phyloP scores from a whole-genome alignment of 2,888 invertebrate genomes.

The Acanthoscelides obtectus region DNA sequence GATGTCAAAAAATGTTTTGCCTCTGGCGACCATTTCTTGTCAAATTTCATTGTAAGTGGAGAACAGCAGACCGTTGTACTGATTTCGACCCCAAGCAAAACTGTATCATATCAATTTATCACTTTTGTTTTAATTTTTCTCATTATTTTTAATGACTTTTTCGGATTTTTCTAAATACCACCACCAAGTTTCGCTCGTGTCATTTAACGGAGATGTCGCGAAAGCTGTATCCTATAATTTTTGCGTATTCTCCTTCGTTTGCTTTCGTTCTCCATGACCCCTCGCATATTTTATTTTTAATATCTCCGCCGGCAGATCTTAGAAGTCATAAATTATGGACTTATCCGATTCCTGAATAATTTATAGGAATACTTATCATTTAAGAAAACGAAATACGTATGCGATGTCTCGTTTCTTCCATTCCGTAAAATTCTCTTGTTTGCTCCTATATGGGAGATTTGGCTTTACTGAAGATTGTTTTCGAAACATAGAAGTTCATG shows the following conservation, averaged over 20 bases:
- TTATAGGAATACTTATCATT: neutral
- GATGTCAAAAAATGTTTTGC: too few relatives aligned
- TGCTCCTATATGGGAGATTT: too few relatives aligned
- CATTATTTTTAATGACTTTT: too few relatives aligned
- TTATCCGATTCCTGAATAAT: neutral
- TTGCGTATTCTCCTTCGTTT: neutral
- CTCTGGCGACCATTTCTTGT: too few relatives aligned
- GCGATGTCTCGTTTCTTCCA: neutral
- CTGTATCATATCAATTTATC: too few relatives aligned
- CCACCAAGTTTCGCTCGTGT: neutral
- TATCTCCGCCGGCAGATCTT: neutral
- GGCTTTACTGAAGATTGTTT: too few relatives aligned
- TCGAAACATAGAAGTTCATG: too few relatives aligned
- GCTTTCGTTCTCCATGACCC: neutral
- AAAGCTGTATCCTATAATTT: neutral
- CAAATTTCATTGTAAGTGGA: too few relatives aligned
- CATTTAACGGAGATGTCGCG: neutral
- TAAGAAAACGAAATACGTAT: neutral
- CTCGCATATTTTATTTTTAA: neutral
- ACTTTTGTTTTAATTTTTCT: too few relatives aligned
- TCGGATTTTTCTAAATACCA: too few relatives aligned
- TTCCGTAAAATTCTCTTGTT: neutral
- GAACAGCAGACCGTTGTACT: too few relatives aligned
- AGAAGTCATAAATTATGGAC: neutral
- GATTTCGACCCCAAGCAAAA: too few relatives aligned